A percentile compares a stretch with the other conserved stretches of the same genome.
Evolutionary conservation across 2,113 vertebrate species (phyloP).

Genomic region (Lota lota): DNA sequence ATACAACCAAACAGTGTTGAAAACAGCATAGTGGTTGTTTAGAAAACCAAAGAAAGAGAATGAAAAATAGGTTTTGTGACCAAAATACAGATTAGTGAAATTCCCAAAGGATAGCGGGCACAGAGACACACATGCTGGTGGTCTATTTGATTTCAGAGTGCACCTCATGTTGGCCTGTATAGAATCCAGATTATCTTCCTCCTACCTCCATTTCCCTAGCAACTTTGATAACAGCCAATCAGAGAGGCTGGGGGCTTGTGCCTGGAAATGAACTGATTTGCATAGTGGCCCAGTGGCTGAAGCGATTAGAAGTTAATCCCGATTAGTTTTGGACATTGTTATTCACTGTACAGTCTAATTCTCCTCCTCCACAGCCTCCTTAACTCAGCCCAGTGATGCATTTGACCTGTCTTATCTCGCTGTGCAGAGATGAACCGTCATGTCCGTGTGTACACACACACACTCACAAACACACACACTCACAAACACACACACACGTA

Average conservation of each 20-base stretch:
- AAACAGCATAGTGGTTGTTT: no score
- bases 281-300: conserved; percentile 62
- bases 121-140: no score
- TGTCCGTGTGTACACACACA: conserved; percentile 10
- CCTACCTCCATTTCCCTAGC: conserved; percentile 31
- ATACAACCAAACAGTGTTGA: no score
- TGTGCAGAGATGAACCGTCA: conserved; percentile 60
- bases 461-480: no score
- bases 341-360: conserved; percentile 54
- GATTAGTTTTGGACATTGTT: conserved; percentile 69
- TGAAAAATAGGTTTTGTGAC: no score
- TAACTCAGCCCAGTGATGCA: conserved; percentile 43
- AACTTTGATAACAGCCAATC: conserved; percentile 63
- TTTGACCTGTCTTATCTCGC: conserved; percentile 70
- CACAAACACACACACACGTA: no score
- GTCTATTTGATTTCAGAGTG: no score
- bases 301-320: conserved; percentile 75
- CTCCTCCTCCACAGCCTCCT: conserved; percentile 34
- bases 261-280: conserved; percentile 65
- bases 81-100: no score
- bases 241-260: conserved; percentile 48
- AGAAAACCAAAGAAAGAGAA: no score
- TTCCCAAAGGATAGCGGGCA: no score
- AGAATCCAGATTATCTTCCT: conserved; percentile 20
- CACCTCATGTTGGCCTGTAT: background rate